A percentile compares a stretch with the other conserved stretches of the same genome.
Evolutionary conservation across 2,797 vertebrate genomes (phyloP).

Genomic region (Garrulus glandarius): DNA sequence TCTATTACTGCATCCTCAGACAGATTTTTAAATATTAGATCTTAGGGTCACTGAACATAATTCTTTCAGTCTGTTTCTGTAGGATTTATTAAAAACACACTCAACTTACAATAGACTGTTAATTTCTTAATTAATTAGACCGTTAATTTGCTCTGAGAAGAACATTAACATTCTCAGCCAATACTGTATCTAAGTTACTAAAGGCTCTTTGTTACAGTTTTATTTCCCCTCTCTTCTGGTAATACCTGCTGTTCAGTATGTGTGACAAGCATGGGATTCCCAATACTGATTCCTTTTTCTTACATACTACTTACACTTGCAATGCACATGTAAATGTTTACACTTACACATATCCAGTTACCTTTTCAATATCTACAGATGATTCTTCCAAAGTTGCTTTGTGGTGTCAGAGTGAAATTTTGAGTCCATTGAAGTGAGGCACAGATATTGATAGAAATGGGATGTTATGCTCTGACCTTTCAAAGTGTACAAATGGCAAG

Average conservation of each 20-base stretch:
- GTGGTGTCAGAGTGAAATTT: neutral
- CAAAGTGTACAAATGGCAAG: neutral
- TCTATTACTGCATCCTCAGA: neutral
- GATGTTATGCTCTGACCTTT: neutral
- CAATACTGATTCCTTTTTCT: neutral
- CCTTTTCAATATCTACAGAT: neutral
- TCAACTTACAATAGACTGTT: neutral
- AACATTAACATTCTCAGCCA: neutral
- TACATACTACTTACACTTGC: neutral
- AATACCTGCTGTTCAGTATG: neutral
- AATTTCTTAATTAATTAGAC: neutral
- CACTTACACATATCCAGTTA: neutral
- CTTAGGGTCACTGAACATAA: neutral
- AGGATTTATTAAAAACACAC: neutral
- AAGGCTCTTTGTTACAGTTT: neutral
- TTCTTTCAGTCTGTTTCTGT: neutral
- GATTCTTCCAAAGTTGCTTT: neutral
- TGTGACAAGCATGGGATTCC: neutral
- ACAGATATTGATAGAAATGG: neutral
- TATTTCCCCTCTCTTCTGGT: neutral
- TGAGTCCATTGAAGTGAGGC: neutral
- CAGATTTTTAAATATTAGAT: neutral
- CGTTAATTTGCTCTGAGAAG: neutral
- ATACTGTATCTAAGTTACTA: neutral
- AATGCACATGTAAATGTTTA: neutral